Evolutionary conservation across 2,113 vertebrate genomes (phyloP), one percentile per base, ranked within the genome.

Genomic region (Chrysemys picta): DNA sequence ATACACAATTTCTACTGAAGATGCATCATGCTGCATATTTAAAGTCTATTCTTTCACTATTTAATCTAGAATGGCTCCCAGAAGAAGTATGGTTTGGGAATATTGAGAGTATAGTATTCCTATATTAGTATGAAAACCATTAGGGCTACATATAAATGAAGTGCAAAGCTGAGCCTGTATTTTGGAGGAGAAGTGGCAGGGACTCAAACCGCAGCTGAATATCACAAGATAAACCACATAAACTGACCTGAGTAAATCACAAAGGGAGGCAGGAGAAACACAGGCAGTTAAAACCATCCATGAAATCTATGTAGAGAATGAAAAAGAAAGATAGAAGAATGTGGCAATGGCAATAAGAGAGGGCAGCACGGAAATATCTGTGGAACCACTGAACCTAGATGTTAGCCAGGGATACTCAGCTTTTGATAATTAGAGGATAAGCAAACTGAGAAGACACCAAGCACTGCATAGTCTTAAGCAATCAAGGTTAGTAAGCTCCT

Each of bases 31-130:
- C 3, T 0, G 0, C 42, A 76, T 5, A n/a, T 76, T 90, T 54
- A 29, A 69, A 82, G 88, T 57, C 38, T 85, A 50, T 27, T 65
- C 7, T 56, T 91, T 89, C 25, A 79, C 6, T 62, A 90, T 4
- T 82, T 54, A 13, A 1, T 4, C 49, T 9, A 49, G 42, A 54
- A 5, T 54, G 3, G 88, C 93, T 93, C 65, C 47, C 38, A 38
- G 4, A 47, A 29, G 29, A 93, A 65, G 8, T 50, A n/a, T 56
- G 29, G 27, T 85, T 79, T 0, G 0, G 42, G 42, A 85, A 82
- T 14, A 56, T 57, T 69, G 31, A 57, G 2, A 85, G 5, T 8
- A 89, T 57, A 5, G 6, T 80, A 62, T 25, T 65, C 12, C 11
- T 12, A 17, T 42, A 31, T 57, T n/a, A 78, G 27, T 19, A 79